Evolutionary conservation across 2,113 vertebrate genomes (phyloP), one percentile per base, ranked within the genome.

Genomic region (Nothoprocta pentlandii): DNA sequence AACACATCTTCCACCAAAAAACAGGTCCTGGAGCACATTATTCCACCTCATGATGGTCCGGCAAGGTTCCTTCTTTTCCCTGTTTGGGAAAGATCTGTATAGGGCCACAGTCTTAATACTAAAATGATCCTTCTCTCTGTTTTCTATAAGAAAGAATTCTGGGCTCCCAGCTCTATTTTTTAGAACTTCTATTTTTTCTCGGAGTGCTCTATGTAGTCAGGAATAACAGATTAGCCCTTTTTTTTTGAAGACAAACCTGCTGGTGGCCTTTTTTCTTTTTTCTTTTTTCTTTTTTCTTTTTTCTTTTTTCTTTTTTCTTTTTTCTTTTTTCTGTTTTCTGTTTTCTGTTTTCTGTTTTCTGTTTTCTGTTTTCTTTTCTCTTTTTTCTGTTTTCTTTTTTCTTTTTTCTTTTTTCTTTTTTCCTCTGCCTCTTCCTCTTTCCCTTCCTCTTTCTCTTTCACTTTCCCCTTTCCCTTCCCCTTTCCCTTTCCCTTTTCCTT

Each of bases 201-300:
- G 71, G 46, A 89, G 23, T 67, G 74, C 42, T 56, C 92, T 77
- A 70, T 89, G 23, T 58, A 85, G 58, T 91, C 68, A 93, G 87
- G 85, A 89, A 74, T 66, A 91, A 83, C 71, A 94, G 79, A 85
- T 74, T 82, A 96, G 71, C 23, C 75, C 79, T 90, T 85, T 49
- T 49, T 54, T 54, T 88, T 66, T 54, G 75, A 95, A 93, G 46
- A 85, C 44, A 93, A 26, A 77, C 83, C 41, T 90, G 79, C 90
- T 85, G 79, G 71, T 90, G 82, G 22, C 83, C 59, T 91, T 41
- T 3, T 14, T 12, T 64, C 28, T 28, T 49, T 49, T 49, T 20
- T 47, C 8, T 39, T 39, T 8, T 39, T 39, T 8, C 8, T 8
- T 39, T 39, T 39, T 8, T 39, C 36, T 34, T 34, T 34, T 34